phyloP scores from a whole-genome alignment of 2,888 invertebrate genomes.

The Oscheius sp. region DNA sequence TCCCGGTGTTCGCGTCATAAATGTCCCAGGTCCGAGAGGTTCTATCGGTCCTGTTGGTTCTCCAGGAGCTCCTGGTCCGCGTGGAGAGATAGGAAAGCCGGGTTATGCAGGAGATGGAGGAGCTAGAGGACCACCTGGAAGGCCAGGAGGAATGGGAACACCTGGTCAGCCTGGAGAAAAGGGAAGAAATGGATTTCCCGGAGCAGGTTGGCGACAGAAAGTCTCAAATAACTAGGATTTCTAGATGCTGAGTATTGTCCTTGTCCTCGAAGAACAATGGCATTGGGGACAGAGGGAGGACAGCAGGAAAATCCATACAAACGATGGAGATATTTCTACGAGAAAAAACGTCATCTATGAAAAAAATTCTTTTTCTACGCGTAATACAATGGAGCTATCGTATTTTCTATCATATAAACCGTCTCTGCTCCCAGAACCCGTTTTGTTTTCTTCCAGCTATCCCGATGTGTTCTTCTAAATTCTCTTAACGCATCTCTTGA shows the following conservation, averaged over 20 bases:
- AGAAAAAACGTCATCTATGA: not conserved
- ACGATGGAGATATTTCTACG: not conserved
- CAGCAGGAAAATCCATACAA: not conserved
- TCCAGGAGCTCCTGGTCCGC: not conserved
- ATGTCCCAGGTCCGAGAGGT: too few species aligned
- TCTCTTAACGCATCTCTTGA: conserved; percentile 37
- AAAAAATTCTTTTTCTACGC: conserved; percentile 21
- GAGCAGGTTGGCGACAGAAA: too few species aligned
- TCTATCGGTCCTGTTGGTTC: too few species aligned
- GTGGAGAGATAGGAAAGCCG: not conserved
- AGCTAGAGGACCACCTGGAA: not conserved
- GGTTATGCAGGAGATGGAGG: not conserved
- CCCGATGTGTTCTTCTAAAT: conserved; percentile 42
- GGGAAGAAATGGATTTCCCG: not conserved
- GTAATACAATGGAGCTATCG: conserved; percentile 49
- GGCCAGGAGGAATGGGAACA: not conserved
- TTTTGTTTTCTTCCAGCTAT: conserved; percentile 39
- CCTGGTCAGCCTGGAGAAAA: conserved; percentile 4
- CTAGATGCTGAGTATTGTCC: not conserved
- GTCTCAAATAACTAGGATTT: too few species aligned
- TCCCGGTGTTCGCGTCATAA: too few species aligned
- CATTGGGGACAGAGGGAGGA: not conserved
- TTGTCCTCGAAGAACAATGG: not conserved
- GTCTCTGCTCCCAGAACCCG: conserved; percentile 34
- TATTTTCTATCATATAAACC: conserved; percentile 45